Percentiles rank a stretch among this genome's conserved stretches.
Conservation (phyloP, 2,797 vertebrate genomes). For the Bryconaethiops microstoma region DNA sequence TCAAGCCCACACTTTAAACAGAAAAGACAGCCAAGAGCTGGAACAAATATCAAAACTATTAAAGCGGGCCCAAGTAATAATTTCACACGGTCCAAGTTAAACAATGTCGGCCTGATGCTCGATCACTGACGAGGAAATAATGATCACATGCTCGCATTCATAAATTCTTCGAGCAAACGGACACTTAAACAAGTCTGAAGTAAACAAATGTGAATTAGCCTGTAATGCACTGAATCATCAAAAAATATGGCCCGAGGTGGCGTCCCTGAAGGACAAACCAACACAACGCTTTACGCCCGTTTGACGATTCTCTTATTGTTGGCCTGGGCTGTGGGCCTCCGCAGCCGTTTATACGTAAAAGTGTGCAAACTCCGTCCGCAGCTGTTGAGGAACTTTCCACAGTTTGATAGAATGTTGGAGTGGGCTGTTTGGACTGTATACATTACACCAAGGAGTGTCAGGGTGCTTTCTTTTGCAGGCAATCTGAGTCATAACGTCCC, state of each 20-base stretch:
- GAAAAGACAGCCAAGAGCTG: constrained; percentile 42
- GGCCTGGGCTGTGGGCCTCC: constrained; percentile 37
- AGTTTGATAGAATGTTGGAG: constrained; percentile 46
- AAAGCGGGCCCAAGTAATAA: constrained; percentile 40
- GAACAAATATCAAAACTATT: constrained; percentile 52
- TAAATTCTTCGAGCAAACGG: constrained; percentile 36
- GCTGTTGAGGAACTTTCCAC: constrained; percentile 53
- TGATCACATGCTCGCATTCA: constrained; percentile 36
- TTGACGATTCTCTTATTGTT: constrained; percentile 50
- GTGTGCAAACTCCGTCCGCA: constrained; percentile 42
- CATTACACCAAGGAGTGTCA: constrained; percentile 26
- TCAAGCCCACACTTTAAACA: constrained; percentile 47
- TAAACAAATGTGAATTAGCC: constrained; percentile 51
- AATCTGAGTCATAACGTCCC: constrained; percentile 39
- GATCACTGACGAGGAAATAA: constrained; percentile 42
- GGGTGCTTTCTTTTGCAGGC: constrained; percentile 30
- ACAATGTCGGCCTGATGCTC: constrained; percentile 40
- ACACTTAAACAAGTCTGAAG: constrained; percentile 46
- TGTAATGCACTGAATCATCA: constrained; percentile 46
- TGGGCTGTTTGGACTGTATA: constrained; percentile 49
- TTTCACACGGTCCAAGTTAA: constrained; percentile 43
- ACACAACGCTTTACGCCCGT: constrained; percentile 41
- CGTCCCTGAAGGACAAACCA: constrained; percentile 40
- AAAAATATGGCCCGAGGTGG: constrained; percentile 32
- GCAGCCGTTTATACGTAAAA: constrained; percentile 27